phyloP scores from a whole-genome alignment of 2,113 vertebrate species.

The Charadrius vociferus region DNA sequence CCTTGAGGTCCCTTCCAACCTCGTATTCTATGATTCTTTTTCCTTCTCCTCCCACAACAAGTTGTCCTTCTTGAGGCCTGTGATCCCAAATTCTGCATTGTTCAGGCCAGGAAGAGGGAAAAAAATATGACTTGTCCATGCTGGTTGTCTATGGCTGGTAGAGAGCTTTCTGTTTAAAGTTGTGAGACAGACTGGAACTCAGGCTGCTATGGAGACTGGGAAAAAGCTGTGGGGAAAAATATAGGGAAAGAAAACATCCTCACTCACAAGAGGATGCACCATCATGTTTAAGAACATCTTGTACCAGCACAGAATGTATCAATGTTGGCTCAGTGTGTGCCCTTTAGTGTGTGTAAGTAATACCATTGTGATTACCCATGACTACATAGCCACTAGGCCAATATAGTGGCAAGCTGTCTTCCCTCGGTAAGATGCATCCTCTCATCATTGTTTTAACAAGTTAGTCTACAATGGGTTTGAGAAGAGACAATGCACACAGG shows the following conservation, averaged over 20 bases:
- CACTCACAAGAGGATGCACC: not conserved
- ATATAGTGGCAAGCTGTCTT: not conserved
- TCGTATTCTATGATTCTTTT: not conserved
- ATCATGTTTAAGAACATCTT: not conserved
- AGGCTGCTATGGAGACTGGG: not conserved
- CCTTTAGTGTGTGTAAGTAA: not conserved
- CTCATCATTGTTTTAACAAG: not conserved
- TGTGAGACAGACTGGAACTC: not conserved
- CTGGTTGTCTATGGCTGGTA: not conserved
- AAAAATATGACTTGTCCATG: not conserved
- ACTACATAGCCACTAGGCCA: not conserved
- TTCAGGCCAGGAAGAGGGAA: not conserved
- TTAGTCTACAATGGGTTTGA: accelerated
- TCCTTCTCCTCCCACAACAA: not conserved
- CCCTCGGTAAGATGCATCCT: not conserved
- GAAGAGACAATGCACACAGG: not conserved
- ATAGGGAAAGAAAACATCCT: not conserved
- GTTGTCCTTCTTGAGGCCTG: not conserved
- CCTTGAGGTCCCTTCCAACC: not conserved
- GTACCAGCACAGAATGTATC: not conserved
- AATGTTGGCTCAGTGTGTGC: not conserved
- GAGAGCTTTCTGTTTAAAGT: not conserved
- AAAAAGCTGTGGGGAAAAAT: not conserved
- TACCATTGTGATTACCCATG: not conserved
- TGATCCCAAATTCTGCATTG: not conserved